phyloP scores from a whole-genome alignment of 2,113 vertebrate genomes.

The Urocolius indicus region DNA sequence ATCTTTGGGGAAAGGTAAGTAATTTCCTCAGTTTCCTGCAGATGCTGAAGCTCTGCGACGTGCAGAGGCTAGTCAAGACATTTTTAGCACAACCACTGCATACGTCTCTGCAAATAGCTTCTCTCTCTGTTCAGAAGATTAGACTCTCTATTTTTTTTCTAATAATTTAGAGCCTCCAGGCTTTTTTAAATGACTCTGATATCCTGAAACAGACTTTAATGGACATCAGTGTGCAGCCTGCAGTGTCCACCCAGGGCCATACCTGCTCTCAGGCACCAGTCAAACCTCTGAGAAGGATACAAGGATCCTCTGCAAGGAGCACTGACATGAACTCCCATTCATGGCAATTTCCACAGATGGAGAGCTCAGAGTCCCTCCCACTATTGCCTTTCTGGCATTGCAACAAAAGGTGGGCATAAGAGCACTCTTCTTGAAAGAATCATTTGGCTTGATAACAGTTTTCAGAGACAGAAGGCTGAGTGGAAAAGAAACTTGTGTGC shows the following conservation, averaged over 20 bases:
- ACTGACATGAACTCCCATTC: neutral
- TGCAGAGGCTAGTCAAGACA: neutral
- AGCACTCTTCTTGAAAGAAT: neutral
- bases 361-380: neutral
- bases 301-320: accelerated
- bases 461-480: neutral
- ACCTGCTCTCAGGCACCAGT: neutral
- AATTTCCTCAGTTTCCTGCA: neutral
- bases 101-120: neutral
- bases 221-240: neutral
- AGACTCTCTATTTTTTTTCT: neutral
- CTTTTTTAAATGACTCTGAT: neutral
- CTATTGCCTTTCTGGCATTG: neutral
- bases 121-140: neutral
- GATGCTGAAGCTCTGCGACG: neutral
- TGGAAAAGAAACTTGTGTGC: neutral
- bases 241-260: neutral
- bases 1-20: neutral
- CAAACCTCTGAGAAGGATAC: neutral
- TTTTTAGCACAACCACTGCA: neutral
- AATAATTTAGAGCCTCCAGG: neutral
- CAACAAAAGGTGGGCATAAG: neutral
- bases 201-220: neutral
- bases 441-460: neutral
- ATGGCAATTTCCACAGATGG: accelerated